Conservation (phyloP, 2,888 invertebrate genomes). For the Hirtodrosophila histrioides region DNA sequence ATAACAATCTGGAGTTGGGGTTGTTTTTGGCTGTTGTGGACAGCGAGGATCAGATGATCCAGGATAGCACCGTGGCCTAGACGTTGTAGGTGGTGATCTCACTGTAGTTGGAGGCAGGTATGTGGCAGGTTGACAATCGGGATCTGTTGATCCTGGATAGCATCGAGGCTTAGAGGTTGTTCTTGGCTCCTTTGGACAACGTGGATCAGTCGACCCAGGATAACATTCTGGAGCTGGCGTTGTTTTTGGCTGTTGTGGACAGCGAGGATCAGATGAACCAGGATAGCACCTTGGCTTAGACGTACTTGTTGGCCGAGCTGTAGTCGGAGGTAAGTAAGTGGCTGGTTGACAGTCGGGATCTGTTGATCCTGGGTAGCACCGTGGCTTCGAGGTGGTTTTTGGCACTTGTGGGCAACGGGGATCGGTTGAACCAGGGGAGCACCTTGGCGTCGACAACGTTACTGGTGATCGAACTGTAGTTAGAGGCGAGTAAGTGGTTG, state of each 20-base stretch:
- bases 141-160: slow-evolving; percentile 15
- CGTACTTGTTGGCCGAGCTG: background rate
- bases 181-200: background rate
- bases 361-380: slow-evolving; percentile 71
- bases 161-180: slow-evolving; percentile 1
- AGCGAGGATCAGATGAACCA: slow-evolving; percentile 43
- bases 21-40: background rate
- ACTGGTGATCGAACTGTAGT: slow-evolving; percentile 6
- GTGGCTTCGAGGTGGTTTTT: slow-evolving; percentile 1
- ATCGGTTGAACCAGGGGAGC: slow-evolving; percentile 60
- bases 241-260: slow-evolving; percentile 22
- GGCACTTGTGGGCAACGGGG: slow-evolving; percentile 78
- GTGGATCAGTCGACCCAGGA: slow-evolving; percentile 72
- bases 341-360: slow-evolving; percentile 66
- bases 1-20: slow-evolving; percentile 71
- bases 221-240: slow-evolving; percentile 61
- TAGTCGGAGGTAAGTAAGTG: slow-evolving; percentile 16
- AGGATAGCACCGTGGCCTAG: slow-evolving; percentile 34
- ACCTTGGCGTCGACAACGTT: slow-evolving; percentile 33
- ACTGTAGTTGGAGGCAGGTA: slow-evolving; percentile 10
- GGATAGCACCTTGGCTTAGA: slow-evolving; percentile 78
- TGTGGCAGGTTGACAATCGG: slow-evolving; percentile 4
- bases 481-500: slow-evolving; percentile 47
- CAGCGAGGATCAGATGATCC: slow-evolving; percentile 7
- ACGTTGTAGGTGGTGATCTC: slow-evolving; percentile 67